These are phyloP conservation scores for Lindbergichthys nudifrons DNA, from an alignment of 2,797 vertebrate species.

Conservation along the genomic window DNA sequence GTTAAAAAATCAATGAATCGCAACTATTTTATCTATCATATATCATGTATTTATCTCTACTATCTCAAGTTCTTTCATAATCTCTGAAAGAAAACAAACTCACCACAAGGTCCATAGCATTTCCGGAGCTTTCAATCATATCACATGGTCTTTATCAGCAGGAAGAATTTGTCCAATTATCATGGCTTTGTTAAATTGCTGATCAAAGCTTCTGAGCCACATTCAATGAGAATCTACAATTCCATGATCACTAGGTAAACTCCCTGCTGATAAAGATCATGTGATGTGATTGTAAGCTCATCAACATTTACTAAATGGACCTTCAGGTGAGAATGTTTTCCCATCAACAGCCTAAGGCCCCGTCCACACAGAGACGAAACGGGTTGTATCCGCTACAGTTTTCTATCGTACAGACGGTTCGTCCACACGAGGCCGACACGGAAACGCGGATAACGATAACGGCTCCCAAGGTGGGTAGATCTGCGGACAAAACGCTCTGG, in stretches of 20 bases:
- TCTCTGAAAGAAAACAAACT: neutral
- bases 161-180: neutral
- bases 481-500: no score
- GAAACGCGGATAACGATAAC: no score
- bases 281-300: neutral
- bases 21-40: neutral
- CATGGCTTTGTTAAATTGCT: neutral
- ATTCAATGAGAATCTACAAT: neutral
- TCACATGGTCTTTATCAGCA: neutral
- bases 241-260: neutral
- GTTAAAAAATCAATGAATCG: neutral
- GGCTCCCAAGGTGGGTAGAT: no score
- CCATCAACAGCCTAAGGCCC: neutral
- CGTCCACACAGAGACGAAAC: no score
- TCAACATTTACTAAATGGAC: neutral
- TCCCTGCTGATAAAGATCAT: neutral
- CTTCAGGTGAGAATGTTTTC: neutral
- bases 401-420: no score
- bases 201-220: neutral
- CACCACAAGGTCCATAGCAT: neutral
- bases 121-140: neutral
- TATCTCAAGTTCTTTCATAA: neutral
- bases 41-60: neutral
- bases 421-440: no score
- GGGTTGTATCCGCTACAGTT: no score